Conservation (phyloP, 2,113 vertebrate species). For the Puffinus mauretanicus region DNA sequence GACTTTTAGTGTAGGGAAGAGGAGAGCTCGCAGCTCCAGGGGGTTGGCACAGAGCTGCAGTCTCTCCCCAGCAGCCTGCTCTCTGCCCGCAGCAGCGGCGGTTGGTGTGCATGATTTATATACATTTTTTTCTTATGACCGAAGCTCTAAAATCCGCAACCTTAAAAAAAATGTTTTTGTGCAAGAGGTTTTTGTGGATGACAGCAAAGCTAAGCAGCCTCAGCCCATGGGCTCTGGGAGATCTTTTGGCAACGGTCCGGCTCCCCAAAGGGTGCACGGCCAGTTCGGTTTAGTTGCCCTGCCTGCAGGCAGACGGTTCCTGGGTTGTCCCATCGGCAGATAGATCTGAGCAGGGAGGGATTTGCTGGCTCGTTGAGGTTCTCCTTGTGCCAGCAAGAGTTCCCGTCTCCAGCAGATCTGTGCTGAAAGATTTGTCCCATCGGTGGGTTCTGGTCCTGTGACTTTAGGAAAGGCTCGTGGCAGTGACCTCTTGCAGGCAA, state of each 20-base stretch:
- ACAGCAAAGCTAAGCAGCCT: neutral
- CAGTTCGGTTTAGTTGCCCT: neutral
- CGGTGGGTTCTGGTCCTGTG: neutral
- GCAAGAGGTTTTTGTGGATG: neutral
- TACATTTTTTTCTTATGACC: conserved; percentile 43
- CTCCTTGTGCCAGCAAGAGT: neutral
- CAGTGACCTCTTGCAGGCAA: neutral
- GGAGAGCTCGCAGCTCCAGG: neutral
- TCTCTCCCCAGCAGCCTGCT: neutral
- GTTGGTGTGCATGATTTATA: conserved; percentile 11
- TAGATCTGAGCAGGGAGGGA: neutral
- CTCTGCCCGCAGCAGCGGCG: neutral
- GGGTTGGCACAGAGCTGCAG: conserved; percentile 10
- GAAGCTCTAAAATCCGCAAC: neutral
- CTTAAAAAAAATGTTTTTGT: neutral
- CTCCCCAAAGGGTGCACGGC: rapidly evolving
- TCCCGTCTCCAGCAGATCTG: neutral
- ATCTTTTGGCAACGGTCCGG: neutral
- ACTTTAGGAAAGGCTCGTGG: neutral
- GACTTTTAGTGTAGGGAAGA: neutral
- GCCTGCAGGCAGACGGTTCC: neutral
- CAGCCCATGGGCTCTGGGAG: neutral
- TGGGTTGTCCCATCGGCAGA: neutral
- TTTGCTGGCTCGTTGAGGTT: neutral
- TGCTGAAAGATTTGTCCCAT: neutral